phyloP scores from a whole-genome alignment of 2,888 invertebrate genomes.

The Xestia sexstrigata region DNA sequence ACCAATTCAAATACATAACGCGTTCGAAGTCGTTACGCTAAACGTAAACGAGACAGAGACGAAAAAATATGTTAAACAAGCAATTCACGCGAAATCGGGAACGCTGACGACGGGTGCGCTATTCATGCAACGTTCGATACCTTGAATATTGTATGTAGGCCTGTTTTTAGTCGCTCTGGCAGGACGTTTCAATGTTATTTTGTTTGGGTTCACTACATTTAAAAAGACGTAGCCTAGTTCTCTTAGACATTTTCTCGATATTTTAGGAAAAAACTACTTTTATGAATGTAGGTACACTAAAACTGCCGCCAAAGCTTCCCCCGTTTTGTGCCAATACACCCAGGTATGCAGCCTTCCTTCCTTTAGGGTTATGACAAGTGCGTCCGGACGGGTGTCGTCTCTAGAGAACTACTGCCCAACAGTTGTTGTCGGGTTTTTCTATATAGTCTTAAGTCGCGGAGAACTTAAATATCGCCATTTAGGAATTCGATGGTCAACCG shows the following conservation, averaged over 20 bases:
- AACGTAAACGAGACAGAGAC: slow-evolving; percentile 83
- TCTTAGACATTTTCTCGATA: neutral
- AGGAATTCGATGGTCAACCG: too few relatives aligned
- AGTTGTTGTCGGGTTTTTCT: too few relatives aligned
- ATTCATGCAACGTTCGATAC: slow-evolving; percentile 72
- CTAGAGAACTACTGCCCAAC: too few relatives aligned
- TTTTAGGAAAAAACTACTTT: neutral
- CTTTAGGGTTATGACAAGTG: too few relatives aligned
- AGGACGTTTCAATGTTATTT: slow-evolving; percentile 20
- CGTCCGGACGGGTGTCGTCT: too few relatives aligned
- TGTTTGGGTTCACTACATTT: slow-evolving; percentile 16
- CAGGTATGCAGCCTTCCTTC: neutral
- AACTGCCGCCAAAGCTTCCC: neutral
- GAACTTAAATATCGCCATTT: too few relatives aligned
- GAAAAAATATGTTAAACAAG: slow-evolving; percentile 89
- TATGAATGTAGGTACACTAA: neutral
- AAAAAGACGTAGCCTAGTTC: slow-evolving; percentile 1
- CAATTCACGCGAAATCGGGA: slow-evolving; percentile 84
- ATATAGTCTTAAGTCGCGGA: too few relatives aligned
- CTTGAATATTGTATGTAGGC: slow-evolving; percentile 41
- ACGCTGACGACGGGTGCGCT: slow-evolving; percentile 78
- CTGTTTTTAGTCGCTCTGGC: slow-evolving; percentile 45
- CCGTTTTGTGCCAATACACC: neutral
- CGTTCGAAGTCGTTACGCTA: slow-evolving; percentile 82
- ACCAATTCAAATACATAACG: slow-evolving; percentile 78